Percentiles rank a stretch among this genome's conserved stretches.
These are phyloP conservation scores for Autographa pulchrina DNA, from an alignment of 2,888 invertebrate genomes.

Conservation along the genomic window DNA sequence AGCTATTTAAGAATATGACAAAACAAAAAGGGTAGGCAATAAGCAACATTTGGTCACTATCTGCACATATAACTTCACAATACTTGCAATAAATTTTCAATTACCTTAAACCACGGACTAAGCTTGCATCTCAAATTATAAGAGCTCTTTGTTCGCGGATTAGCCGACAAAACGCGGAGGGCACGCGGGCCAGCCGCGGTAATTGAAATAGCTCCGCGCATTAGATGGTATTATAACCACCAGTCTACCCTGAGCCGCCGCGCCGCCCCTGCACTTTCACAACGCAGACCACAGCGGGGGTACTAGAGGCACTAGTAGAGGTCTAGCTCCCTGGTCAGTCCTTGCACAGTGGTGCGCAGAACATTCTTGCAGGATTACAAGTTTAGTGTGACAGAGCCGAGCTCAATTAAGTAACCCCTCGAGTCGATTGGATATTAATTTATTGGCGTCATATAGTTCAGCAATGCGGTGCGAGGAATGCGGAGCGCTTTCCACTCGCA, in stretches of 20 bases:
- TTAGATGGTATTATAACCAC: constrained; percentile 67
- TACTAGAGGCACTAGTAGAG: constrained; percentile 8
- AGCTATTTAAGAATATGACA: background rate
- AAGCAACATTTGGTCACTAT: constrained; percentile 31
- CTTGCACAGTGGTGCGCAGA: constrained; percentile 53
- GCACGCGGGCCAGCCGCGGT: constrained; percentile 63
- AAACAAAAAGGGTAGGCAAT: background rate
- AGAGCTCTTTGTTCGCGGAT: constrained; percentile 76
- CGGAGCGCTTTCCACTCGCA: constrained; percentile 32
- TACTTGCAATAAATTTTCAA: constrained; percentile 78
- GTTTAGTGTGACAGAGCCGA: constrained; percentile 72
- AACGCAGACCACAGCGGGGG: background rate
- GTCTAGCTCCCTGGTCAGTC: constrained; percentile 29
- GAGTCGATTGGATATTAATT: constrained; percentile 79
- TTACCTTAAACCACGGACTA: constrained; percentile 68
- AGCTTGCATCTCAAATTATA: constrained; percentile 68
- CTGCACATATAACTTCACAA: constrained; percentile 60
- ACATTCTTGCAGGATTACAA: constrained; percentile 76
- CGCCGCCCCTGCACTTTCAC: constrained; percentile 9
- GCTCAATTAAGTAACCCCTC: constrained; percentile 76
- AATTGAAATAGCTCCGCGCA: constrained; percentile 79
- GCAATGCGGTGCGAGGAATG: constrained; percentile 52
- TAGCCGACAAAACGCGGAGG: constrained; percentile 72
- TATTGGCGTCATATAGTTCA: constrained; percentile 70
- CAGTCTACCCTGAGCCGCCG: constrained; percentile 30